Base-by-base conservation (phyloP, 2,888 invertebrate genomes). In the Drosophila colorata region DNA sequence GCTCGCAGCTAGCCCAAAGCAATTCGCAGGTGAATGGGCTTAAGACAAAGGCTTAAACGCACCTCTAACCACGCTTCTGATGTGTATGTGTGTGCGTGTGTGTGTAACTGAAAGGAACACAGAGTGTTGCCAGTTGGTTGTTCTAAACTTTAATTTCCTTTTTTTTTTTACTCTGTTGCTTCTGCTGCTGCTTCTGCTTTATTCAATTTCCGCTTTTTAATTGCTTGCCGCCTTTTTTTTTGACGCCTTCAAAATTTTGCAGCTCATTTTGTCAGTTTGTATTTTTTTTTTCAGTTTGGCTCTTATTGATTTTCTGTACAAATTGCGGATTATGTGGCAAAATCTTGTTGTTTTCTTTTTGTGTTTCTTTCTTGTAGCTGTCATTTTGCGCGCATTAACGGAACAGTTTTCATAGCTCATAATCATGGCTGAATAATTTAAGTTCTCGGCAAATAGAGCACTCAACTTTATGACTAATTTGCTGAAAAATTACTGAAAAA, bases 401-500 rank as follows among this genome's bases (percentile, higher is more conserved):
- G 25, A 35, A 35, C n/a, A 37, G 37, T 56, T 52, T 46, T 20
- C 16, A 14, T 20, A 4, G 38, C 38, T 16, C 38, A 1, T 38
- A 38, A 38, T 38, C 16, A 38, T 14, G 49, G 31, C 31, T 35
- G 11, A 53, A 55, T 58, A 76, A 65, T 76, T 60, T 51, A 47
- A 71, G 63, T 57, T 73, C 55, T 63, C 4, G 28, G 61, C 67
- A 78, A 67, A 77, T 82, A 77, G 69, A 83, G 66, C 69, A 70
- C 49, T 70, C 67, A 82, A 80, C 61, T 78, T 73, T 59, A 80
- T 74, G 74, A 84, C 88, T 84, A 88, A 84, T 84, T 88, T 85
- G 77, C 64, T 65, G 49, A 69, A 69, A 71, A 81, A 73, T 81
- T 58, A 68, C 64, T 65, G 49, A 69, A 69, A 71, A 81, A 73